phyloP scores from a whole-genome alignment of 53 echinoderm and acorn worm genomes.

The Holothuria leucospilota region DNA sequence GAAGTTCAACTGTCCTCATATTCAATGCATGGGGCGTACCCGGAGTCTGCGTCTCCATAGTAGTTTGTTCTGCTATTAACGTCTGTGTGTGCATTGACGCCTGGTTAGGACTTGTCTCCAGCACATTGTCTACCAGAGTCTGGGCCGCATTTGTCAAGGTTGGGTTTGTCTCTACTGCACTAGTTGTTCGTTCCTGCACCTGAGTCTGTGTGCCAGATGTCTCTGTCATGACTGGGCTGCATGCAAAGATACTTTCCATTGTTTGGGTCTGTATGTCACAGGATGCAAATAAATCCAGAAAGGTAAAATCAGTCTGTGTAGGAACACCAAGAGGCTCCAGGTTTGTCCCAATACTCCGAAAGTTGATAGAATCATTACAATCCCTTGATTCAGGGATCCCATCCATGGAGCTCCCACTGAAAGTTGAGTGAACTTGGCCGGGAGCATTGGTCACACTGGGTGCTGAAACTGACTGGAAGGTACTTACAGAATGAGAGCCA shows the following conservation, averaged over 20 bases:
- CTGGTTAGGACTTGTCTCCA: background rate
- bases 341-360: conserved; percentile 49
- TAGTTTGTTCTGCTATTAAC: conserved; percentile 5
- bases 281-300: conserved; percentile 66
- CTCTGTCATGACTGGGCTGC: conserved; percentile 54
- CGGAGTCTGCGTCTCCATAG: conserved; percentile 32
- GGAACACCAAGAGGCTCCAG: conserved; percentile 71
- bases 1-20: conserved; percentile 35
- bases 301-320: conserved; percentile 80
- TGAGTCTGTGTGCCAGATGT: conserved; percentile 22
- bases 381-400: conserved; percentile 63
- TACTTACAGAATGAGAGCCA: too few species aligned
- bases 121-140: conserved; percentile 19
- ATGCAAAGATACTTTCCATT: conserved; percentile 62
- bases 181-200: background rate
- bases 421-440: conserved; percentile 15
- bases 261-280: conserved; percentile 89
- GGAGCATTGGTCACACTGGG: conserved; percentile 12
- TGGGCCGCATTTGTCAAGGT: background rate
- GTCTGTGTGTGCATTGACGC: conserved; percentile 26
- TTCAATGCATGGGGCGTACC: background rate
- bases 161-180: background rate
- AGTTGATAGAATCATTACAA: conserved; percentile 22
- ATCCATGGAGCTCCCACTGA: conserved; percentile 33
- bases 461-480: too few species aligned